Evolutionary conservation across 2,113 vertebrate genomes (phyloP).

Genomic region (Eonycteris spelaea): DNA sequence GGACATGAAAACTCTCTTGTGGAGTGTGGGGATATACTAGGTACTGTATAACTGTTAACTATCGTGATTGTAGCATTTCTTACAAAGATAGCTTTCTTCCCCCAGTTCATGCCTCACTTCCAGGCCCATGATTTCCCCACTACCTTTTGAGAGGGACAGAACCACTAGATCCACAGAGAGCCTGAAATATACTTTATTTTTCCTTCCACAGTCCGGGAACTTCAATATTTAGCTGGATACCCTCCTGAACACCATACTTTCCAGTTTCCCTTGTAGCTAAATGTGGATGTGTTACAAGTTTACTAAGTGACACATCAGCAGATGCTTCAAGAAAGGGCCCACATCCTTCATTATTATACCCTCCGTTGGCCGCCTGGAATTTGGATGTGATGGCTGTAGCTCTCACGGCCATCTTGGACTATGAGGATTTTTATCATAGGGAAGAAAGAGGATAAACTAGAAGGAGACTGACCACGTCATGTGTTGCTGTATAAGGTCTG

Average conservation of each 20-base stretch:
- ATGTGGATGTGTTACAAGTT: not conserved
- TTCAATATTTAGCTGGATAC: not conserved
- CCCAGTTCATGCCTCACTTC: not conserved
- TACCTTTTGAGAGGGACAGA: not conserved
- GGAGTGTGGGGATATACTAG: too few species aligned
- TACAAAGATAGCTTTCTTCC: not conserved
- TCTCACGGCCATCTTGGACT: not conserved
- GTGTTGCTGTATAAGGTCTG: not conserved
- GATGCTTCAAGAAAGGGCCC: not conserved
- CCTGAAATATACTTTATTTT: not conserved
- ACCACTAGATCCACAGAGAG: not conserved
- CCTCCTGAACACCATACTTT: not conserved
- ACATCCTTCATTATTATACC: not conserved
- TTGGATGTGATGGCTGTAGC: not conserved
- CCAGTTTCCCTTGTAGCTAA: not conserved
- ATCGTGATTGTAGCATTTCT: not conserved
- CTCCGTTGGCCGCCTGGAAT: not conserved
- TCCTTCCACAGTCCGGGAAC: not conserved
- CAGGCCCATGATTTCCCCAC: not conserved
- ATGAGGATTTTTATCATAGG: not conserved
- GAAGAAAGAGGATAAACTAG: not conserved
- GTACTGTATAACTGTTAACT: not conserved
- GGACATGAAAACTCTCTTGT: not conserved
- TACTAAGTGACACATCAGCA: not conserved
- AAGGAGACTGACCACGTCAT: not conserved